Conservation (phyloP, 1,140 invertebrate genomes). For the Aphidius gifuensis region DNA sequence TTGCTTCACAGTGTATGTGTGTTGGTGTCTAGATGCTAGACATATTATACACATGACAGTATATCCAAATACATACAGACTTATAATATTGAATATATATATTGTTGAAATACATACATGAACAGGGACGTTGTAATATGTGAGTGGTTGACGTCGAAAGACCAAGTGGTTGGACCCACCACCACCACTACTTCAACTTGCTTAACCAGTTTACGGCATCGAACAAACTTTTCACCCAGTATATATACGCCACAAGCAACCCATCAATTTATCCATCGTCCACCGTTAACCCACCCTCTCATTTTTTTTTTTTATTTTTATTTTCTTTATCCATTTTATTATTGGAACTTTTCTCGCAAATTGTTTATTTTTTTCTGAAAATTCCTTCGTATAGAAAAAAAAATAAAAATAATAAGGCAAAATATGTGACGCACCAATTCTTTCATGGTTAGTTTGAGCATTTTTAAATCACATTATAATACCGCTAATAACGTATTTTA, state of each 20-base stretch:
- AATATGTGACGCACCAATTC: neutral
- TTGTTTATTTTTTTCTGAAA: no score
- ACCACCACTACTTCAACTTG: constrained; percentile 40
- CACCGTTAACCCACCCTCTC: no score
- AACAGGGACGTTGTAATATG: neutral
- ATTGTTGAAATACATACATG: constrained; percentile 5
- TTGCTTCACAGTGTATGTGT: neutral
- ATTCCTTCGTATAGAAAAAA: no score
- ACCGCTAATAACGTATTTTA: constrained; percentile 6
- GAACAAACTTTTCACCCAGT: constrained; percentile 38
- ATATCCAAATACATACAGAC: no score
- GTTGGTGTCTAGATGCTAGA: neutral
- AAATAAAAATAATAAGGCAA: no score
- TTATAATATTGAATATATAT: neutral
- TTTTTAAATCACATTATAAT: constrained; percentile 1
- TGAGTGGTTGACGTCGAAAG: constrained; percentile 6
- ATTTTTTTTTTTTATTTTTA: no score
- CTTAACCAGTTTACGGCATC: constrained; percentile 48
- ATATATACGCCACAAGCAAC: constrained; percentile 14
- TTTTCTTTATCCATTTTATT: no score
- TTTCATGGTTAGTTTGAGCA: neutral
- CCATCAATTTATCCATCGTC: constrained; percentile 9
- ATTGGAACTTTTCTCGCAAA: no score
- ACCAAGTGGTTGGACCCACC: constrained; percentile 19
- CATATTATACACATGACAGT: no score